Evolutionary conservation across 1,140 invertebrate genomes (phyloP).

Genomic region (Cydia fagiglandana): DNA sequence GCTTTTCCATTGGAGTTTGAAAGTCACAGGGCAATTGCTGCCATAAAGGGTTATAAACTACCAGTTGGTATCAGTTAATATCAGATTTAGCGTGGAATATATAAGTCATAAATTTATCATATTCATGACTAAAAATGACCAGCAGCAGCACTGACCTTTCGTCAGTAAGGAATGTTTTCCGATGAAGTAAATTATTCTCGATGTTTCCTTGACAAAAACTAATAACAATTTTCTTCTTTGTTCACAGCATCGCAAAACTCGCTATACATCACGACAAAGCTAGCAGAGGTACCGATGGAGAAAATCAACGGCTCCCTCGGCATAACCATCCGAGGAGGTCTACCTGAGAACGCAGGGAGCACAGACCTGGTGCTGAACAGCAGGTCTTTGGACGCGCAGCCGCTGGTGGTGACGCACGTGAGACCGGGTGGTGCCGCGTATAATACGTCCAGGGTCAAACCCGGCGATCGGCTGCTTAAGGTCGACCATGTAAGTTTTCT

Average conservation of each 20-base stretch:
- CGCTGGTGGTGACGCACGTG: constrained; percentile 93
- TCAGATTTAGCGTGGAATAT: too few relatives aligned
- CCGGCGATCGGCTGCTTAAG: constrained; percentile 93
- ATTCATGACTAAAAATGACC: too few relatives aligned
- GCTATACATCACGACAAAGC: constrained; percentile 85
- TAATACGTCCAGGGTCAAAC: constrained; percentile 86
- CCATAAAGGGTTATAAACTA: too few relatives aligned
- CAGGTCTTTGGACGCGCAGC: constrained; percentile 79
- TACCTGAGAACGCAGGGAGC: constrained; percentile 76
- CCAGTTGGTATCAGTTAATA: too few relatives aligned
- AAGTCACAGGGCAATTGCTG: too few relatives aligned
- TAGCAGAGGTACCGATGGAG: constrained; percentile 87
- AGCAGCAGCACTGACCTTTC: not conserved
- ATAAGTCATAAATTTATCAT: too few relatives aligned
- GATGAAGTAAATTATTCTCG: too few relatives aligned
- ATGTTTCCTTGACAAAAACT: not conserved
- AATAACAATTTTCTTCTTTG: constrained; percentile 30
- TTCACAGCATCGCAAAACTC: constrained; percentile 81
- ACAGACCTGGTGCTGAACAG: constrained; percentile 73
- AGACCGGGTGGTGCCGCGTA: constrained; percentile 93
- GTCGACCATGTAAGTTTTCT: constrained; percentile 86
- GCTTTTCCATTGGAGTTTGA: too few relatives aligned
- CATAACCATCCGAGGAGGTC: constrained; percentile 90
- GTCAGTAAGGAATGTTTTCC: too few relatives aligned
- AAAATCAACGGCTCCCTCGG: constrained; percentile 92